A percentile compares a stretch with the other conserved stretches of the same genome.
phyloP scores from a whole-genome alignment of 2,797 vertebrate genomes.

The Alca torda region DNA sequence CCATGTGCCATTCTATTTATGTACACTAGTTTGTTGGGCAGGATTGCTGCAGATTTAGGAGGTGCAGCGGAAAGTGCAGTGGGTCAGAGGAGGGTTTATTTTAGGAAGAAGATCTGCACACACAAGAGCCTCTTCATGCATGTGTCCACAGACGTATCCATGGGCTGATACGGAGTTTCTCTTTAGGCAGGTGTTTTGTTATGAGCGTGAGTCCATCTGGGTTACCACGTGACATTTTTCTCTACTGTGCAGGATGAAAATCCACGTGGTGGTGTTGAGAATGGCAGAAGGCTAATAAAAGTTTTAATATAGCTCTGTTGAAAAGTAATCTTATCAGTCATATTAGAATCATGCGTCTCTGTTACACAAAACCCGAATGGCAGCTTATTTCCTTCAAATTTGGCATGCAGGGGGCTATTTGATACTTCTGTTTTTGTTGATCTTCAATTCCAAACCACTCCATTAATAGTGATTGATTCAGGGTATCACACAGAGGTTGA shows the following conservation, averaged over 20 bases:
- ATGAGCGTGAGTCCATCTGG: not conserved
- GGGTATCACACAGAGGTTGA: not conserved
- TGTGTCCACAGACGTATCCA: not conserved
- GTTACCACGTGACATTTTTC: not conserved
- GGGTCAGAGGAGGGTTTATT: not conserved
- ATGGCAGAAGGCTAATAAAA: constrained; percentile 25
- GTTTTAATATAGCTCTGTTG: constrained; percentile 56
- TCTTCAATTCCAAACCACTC: not conserved
- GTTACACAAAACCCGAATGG: constrained; percentile 26
- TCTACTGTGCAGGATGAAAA: constrained; percentile 25
- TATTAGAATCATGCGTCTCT: not conserved
- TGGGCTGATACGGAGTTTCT: not conserved
- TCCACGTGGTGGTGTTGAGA: not conserved
- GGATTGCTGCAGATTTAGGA: not conserved
- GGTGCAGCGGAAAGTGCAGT: not conserved
- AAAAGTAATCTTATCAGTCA: constrained; percentile 26
- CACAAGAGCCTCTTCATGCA: not conserved
- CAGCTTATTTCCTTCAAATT: not conserved
- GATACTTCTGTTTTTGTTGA: constrained; percentile 45
- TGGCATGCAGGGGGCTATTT: not conserved
- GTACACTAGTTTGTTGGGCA: not conserved
- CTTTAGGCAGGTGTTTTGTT: not conserved
- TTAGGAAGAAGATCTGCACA: not conserved
- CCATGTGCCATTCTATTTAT: not conserved
- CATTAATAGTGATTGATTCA: constrained; percentile 30